A percentile compares a stretch with the other conserved stretches of the same genome.
Evolutionary conservation across 2,888 invertebrate species (phyloP).

Genomic region (Drosophila affinis): DNA sequence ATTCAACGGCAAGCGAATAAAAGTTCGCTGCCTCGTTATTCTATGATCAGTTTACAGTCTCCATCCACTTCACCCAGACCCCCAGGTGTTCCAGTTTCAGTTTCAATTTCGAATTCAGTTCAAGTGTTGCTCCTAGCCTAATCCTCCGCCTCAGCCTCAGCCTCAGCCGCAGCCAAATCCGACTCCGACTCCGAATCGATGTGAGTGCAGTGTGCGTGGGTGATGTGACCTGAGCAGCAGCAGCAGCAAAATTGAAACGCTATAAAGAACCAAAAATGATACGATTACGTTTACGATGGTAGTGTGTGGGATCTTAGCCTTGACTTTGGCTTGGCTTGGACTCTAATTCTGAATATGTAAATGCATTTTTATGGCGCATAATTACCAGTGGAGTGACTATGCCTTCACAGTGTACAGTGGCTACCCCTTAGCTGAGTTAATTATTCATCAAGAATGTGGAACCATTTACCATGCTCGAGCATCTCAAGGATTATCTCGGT

Average conservation of each 20-base stretch:
- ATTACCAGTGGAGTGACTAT: conserved; percentile 17
- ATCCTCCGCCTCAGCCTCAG: conserved; percentile 8
- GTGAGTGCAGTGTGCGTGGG: conserved; percentile 41
- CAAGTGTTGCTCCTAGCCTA: conserved; percentile 42
- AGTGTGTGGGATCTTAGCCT: conserved; percentile 50
- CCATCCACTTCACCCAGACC: conserved; percentile 56
- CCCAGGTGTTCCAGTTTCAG: conserved; percentile 56
- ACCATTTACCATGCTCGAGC: background rate
- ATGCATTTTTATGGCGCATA: conserved; percentile 40
- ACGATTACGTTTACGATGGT: too few relatives aligned
- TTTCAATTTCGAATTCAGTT: conserved; percentile 29
- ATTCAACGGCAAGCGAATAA: conserved; percentile 82
- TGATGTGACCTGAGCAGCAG: background rate
- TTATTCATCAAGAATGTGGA: background rate
- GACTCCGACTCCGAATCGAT: conserved; percentile 16
- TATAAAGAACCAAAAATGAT: conserved; percentile 1
- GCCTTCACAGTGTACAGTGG: conserved; percentile 23
- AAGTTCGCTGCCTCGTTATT: conserved; percentile 81
- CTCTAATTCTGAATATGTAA: conserved; percentile 36
- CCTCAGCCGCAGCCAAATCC: conserved; percentile 21
- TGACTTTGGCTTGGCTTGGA: conserved; percentile 63
- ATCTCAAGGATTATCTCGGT: conserved; percentile 10
- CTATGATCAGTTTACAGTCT: conserved; percentile 82
- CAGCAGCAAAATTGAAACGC: background rate
- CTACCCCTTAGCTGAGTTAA: conserved; percentile 35